A percentile compares a stretch with the other conserved stretches of the same genome.
These are phyloP conservation scores for Drosophila malerkotliana DNA, from an alignment of 1,140 invertebrate genomes.

Conservation along the genomic window DNA sequence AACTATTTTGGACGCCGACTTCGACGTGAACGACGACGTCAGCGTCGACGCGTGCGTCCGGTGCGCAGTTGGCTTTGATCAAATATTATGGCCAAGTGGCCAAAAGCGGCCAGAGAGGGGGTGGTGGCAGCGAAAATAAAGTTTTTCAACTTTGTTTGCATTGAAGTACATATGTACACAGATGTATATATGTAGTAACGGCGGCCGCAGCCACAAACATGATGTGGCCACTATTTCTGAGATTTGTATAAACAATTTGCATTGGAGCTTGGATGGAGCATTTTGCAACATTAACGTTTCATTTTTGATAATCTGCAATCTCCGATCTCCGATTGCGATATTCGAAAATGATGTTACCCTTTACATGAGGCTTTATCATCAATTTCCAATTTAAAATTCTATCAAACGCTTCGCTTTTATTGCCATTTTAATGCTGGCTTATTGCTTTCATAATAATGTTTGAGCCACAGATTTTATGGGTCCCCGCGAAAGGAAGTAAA, in stretches of 20 bases:
- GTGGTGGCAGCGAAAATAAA: constrained; percentile 9
- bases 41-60: constrained; percentile 66
- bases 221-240: constrained; percentile 41
- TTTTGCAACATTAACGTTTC: constrained; percentile 36
- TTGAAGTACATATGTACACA: constrained; percentile 30
- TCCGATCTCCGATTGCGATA: background rate
- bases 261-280: background rate
- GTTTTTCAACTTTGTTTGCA: constrained; percentile 65
- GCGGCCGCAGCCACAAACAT: constrained; percentile 27
- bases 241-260: constrained; percentile 74
- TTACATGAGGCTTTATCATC: background rate
- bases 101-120: background rate
- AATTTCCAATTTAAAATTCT: background rate
- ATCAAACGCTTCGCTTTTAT: constrained; percentile 4
- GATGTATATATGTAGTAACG: too few species aligned
- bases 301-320: constrained; percentile 17
- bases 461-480: constrained; percentile 26
- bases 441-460: constrained; percentile 24
- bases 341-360: background rate
- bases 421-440: constrained; percentile 1
- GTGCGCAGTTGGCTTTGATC: constrained; percentile 77
- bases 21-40: constrained; percentile 19
- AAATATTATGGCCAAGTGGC: constrained; percentile 19
- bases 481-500: constrained; percentile 28
- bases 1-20: constrained; percentile 53